Base-by-base conservation (phyloP, 2,113 vertebrate species). In the Phrynosoma platyrhinos region DNA sequence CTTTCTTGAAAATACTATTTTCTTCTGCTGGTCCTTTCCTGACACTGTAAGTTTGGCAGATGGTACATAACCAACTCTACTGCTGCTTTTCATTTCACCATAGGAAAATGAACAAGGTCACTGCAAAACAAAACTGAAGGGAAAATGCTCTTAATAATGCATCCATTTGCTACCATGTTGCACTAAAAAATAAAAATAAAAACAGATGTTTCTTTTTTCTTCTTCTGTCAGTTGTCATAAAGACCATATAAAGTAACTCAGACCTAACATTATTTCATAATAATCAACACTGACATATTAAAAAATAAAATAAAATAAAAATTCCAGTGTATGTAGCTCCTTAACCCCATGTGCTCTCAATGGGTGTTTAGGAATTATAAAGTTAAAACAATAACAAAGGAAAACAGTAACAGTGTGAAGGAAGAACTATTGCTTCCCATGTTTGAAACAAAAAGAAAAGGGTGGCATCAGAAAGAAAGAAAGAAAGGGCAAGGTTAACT, bases 181-280 rank as follows among this genome's bases (percentile, higher is more conserved):
- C 87, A 79, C 20, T 16, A 8, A 0, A 55, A 58, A 10, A 58
- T 64, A 36, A 81, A 64, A 6, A n/a, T 21, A 69, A 83, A 16
- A n/a, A 21, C 14, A 58, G 55, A 10, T 0, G 14, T 40, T 20
- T 13, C 9, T 55, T 30, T 13, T n/a, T 13, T 32, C 20, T 9
- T 84, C 82, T 62, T 16, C 53, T 5, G 86, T 36, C 36, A 36
- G 36, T 91, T 92, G 86, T 94, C 82, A 86, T 78, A 79, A 88
- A 90, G 79, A 95, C 74, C 85, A 91, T 52, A 55, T 21, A 47
- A 68, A n/a, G 77, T n/a, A n/a, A 12, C 36, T 42, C 36, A 30
- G 53, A 86, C 82, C 83, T 89, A 85, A 7, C 47, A 0, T 78
- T 91, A 68, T 82, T 85, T 47, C 9, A 2, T 0, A 82, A 76